A percentile compares a stretch with the other conserved stretches of the same genome.
Evolutionary conservation across 2,797 vertebrate genomes (phyloP).

Genomic region (Pteronotus mesoamericanus): DNA sequence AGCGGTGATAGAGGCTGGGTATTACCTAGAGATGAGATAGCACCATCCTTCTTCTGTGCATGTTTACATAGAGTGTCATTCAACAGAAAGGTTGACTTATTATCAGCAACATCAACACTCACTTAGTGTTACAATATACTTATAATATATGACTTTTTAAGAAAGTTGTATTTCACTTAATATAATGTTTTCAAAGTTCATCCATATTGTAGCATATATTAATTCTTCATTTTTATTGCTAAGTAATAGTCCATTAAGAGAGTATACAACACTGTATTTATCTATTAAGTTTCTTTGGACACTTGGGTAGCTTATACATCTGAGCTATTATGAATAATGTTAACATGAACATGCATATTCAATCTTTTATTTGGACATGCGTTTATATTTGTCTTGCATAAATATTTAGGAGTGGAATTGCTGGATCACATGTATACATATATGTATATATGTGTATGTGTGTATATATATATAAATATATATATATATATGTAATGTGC

Average conservation of each 20-base stretch:
- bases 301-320: not conserved
- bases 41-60: not conserved
- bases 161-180: not conserved
- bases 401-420: not conserved
- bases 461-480: not conserved
- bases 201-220: not conserved
- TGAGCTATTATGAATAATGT: not conserved
- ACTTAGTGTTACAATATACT: too few species aligned
- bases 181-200: not conserved
- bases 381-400: not conserved
- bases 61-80: not conserved
- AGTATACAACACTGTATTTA: not conserved
- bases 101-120: not conserved
- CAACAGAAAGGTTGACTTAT: not conserved
- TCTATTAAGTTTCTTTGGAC: not conserved
- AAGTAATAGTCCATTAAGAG: not conserved
- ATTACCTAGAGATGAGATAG: not conserved
- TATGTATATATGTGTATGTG: not conserved
- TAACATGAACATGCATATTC: not conserved
- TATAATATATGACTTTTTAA: too few species aligned
- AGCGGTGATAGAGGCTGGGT: rapidly evolving
- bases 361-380: not conserved
- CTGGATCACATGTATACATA: not conserved
- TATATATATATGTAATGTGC: not conserved
- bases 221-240: not conserved